These are phyloP conservation scores for Condylura cristata DNA, from an alignment of 2,113 vertebrate species.

Conservation along the genomic window DNA sequence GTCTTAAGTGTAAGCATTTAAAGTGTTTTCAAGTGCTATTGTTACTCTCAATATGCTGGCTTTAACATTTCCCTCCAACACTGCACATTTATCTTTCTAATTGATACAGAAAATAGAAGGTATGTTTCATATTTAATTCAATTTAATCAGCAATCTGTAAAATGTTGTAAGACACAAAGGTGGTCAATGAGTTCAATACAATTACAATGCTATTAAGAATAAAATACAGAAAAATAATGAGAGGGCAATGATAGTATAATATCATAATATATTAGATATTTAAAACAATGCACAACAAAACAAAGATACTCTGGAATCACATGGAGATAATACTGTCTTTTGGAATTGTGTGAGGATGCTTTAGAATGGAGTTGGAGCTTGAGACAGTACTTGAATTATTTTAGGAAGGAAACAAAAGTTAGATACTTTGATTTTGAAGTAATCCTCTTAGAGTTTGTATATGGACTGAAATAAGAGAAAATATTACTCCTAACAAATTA, in stretches of 20 bases:
- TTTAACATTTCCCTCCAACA: not conserved
- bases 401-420: not conserved
- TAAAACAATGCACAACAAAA: not conserved
- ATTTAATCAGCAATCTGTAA: not conserved
- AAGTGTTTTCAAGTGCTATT: not conserved
- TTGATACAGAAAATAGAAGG: not conserved
- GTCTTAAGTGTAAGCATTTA: not conserved
- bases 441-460: not conserved
- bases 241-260: not conserved
- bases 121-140: not conserved
- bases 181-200: not conserved
- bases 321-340: not conserved
- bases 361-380: not conserved
- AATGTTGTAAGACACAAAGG: not conserved
- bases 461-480: not conserved
- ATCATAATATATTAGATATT: not conserved
- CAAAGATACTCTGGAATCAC: not conserved
- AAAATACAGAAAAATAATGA: not conserved
- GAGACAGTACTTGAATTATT: not conserved
- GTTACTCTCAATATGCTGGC: not conserved
- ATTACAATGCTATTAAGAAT: not conserved
- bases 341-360: not conserved
- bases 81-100: not conserved
- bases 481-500: not conserved
- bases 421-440: not conserved